phyloP scores from a whole-genome alignment of 2,113 vertebrate genomes.

The Hymenochirus boettgeri region DNA sequence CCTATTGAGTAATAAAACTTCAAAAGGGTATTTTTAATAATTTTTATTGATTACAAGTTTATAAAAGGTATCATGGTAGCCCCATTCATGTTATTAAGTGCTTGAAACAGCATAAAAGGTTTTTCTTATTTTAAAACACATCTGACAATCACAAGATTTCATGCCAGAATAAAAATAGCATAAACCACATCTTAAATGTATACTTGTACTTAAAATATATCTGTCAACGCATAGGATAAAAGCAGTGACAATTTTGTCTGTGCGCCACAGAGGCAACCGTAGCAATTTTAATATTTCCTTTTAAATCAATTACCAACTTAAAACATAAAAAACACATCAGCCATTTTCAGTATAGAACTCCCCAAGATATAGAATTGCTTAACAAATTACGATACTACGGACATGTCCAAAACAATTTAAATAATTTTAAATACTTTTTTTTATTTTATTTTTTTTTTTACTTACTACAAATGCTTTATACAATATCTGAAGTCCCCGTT shows the following conservation, averaged over 20 bases:
- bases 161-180: constrained; percentile 32
- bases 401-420: constrained; percentile 81
- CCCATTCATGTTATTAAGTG: constrained; percentile 49
- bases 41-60: constrained; percentile 57
- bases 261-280: constrained; percentile 73
- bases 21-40: constrained; percentile 43
- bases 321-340: constrained; percentile 53
- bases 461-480: constrained; percentile 88
- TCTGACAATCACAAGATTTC: constrained; percentile 21
- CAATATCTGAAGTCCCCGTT: constrained; percentile 69
- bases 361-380: constrained; percentile 61
- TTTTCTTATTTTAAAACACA: constrained; percentile 25
- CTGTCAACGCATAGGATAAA: constrained; percentile 51
- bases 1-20: no score
- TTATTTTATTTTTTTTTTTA: constrained; percentile 61
- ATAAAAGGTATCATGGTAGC: constrained; percentile 45
- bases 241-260: constrained; percentile 62
- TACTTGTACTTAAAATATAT: constrained; percentile 45
- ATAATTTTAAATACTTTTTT: constrained; percentile 96
- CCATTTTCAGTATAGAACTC: constrained; percentile 76
- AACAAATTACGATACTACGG: constrained; percentile 77
- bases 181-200: constrained; percentile 35
- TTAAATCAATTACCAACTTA: constrained; percentile 72
- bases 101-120: constrained; percentile 45
- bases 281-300: constrained; percentile 82